Evolutionary conservation across 1,140 invertebrate species (phyloP).

Genomic region (Sinonovacula constricta): DNA sequence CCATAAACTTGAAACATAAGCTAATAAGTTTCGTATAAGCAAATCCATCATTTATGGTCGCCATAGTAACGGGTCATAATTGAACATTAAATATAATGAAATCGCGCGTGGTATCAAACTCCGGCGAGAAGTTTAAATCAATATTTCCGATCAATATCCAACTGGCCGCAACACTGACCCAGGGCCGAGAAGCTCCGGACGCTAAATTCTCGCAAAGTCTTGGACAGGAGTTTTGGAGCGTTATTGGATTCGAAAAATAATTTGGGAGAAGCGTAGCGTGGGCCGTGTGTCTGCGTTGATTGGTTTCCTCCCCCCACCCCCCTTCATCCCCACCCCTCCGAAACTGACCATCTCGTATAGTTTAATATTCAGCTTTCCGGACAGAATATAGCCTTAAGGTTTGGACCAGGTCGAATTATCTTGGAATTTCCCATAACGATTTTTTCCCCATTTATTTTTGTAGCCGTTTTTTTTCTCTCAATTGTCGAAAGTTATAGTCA

Average conservation of each 20-base stretch:
- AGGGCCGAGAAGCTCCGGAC: neutral
- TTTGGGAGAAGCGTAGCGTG: no score
- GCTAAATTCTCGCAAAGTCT: constrained; percentile 23
- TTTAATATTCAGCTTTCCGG: no score
- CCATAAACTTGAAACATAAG: constrained; percentile 45
- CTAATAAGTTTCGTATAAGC: constrained; percentile 51
- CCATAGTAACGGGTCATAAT: constrained; percentile 43
- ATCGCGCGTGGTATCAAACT: constrained; percentile 48
- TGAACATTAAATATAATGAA: constrained; percentile 56
- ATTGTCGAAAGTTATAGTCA: no score
- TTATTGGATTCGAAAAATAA: neutral
- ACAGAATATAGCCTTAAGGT: no score
- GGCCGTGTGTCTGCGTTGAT: no score
- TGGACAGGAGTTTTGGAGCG: neutral
- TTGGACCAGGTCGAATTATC: no score
- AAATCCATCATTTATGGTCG: constrained; percentile 49
- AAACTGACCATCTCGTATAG: no score
- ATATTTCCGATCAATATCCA: constrained; percentile 39
- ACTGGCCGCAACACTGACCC: constrained; percentile 30
- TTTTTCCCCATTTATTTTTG: no score
- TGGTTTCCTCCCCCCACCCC: no score
- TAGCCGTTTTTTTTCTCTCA: no score
- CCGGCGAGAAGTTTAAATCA: constrained; percentile 41
- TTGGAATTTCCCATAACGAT: no score
- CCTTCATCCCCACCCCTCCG: no score